These are phyloP conservation scores for Sylvicola cinctus DNA, from an alignment of 2,888 invertebrate species.

Conservation along the genomic window DNA sequence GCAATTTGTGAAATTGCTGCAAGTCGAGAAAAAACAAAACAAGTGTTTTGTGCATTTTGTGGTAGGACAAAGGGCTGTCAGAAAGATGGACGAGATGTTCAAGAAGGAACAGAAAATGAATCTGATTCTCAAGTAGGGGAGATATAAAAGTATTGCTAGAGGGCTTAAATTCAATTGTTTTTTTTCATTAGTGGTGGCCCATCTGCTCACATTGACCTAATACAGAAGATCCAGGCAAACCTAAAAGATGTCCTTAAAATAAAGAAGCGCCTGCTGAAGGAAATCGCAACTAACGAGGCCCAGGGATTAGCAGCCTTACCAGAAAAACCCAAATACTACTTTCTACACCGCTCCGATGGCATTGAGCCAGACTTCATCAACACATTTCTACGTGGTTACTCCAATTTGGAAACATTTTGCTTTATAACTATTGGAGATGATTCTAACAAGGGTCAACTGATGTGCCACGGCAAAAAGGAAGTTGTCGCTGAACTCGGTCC, in stretches of 20 bases:
- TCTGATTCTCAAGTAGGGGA: conserved; percentile 44
- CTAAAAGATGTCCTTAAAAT: conserved; percentile 41
- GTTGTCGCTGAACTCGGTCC: conserved; percentile 16
- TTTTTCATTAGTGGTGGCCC: conserved; percentile 40
- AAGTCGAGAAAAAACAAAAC: conserved; percentile 50
- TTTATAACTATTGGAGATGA: conserved; percentile 53
- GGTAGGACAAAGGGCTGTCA: conserved; percentile 46
- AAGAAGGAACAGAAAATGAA: conserved; percentile 48
- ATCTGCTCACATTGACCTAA: conserved; percentile 43
- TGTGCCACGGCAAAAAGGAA: conserved; percentile 26
- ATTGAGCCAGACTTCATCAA: conserved; percentile 53
- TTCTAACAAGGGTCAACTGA: conserved; percentile 32
- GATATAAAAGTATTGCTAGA: background rate
- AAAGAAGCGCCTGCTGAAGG: conserved; percentile 40
- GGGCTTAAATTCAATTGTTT: conserved; percentile 1
- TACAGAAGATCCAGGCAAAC: conserved; percentile 52
- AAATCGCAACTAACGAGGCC: conserved; percentile 47
- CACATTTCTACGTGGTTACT: conserved; percentile 40
- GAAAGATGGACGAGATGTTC: conserved; percentile 36
- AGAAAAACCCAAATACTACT: conserved; percentile 33
- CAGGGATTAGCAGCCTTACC: conserved; percentile 30
- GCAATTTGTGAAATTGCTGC: conserved; percentile 43
- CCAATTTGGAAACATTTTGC: conserved; percentile 32
- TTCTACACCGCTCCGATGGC: conserved; percentile 48
- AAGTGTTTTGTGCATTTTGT: conserved; percentile 45